Conservation (phyloP, 2,113 vertebrate species). For the Istiophorus platypterus region DNA sequence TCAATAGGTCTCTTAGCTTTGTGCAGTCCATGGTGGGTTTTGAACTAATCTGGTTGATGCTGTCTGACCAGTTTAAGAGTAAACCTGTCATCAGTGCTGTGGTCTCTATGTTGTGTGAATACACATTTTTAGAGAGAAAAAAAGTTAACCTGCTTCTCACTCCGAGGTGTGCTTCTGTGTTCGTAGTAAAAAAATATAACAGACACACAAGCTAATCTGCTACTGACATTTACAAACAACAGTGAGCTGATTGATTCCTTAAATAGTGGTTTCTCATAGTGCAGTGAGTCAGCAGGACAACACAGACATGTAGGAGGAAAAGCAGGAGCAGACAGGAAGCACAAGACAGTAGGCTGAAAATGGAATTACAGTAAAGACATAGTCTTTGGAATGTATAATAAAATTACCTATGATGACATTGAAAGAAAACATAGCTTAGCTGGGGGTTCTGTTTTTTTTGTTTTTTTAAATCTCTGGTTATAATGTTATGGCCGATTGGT, state of each 20-base stretch:
- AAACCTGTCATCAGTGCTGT: background rate
- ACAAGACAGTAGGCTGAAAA: slow-evolving; percentile 32
- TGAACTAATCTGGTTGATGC: background rate
- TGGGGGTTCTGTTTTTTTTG: background rate
- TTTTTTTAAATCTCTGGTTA: too few species aligned
- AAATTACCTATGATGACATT: slow-evolving; percentile 6
- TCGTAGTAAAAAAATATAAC: too few species aligned
- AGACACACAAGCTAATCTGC: too few species aligned
- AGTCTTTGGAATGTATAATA: background rate
- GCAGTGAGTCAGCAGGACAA: background rate
- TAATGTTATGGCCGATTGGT: too few species aligned
- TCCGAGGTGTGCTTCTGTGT: too few species aligned
- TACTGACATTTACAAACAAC: too few species aligned
- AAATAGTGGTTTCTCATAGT: slow-evolving; percentile 18
- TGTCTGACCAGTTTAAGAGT: too few species aligned
- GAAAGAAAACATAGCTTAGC: background rate
- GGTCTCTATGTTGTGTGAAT: too few species aligned
- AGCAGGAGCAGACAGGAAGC: background rate
- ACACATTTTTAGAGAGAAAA: too few species aligned
- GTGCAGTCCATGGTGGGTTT: slow-evolving; percentile 16
- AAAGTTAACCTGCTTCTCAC: too few species aligned
- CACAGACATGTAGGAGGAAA: background rate
- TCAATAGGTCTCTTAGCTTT: background rate
- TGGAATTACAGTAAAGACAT: slow-evolving; percentile 25
- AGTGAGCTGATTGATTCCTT: background rate